Evolutionary conservation across 37 sponge, comb jelly and placozoan genomes (phyloP).

Genomic region (Cladorhizidae sp.): DNA sequence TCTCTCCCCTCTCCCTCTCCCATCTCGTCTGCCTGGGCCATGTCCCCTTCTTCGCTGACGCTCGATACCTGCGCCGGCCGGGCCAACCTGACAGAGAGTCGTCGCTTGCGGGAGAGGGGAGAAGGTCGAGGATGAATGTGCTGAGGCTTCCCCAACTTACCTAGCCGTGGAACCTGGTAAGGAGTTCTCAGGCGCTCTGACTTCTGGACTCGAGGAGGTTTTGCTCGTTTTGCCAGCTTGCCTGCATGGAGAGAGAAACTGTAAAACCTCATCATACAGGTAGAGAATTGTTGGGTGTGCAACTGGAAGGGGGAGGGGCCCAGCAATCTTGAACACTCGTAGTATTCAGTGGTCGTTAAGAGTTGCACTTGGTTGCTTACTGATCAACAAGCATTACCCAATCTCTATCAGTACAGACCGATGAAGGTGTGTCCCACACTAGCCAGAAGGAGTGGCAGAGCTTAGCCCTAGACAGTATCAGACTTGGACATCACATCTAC

Average conservation of each 20-base stretch:
- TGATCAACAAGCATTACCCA: too few species aligned
- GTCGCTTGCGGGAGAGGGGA: conserved; percentile 49
- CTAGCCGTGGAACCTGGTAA: conserved; percentile 15
- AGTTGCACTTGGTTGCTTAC: too few species aligned
- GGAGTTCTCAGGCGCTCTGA: conserved; percentile 25
- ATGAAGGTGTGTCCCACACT: too few species aligned
- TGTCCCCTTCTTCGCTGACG: conserved; percentile 71
- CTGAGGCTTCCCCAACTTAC: conserved; percentile 7
- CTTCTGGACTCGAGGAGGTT: conserved; percentile 4
- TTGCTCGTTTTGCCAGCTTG: conserved; percentile 10
- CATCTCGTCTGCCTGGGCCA: conserved; percentile 83
- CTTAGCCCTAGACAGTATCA: too few species aligned
- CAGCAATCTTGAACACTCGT: too few species aligned
- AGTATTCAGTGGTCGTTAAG: too few species aligned
- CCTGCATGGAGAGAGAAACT: conserved; percentile 1
- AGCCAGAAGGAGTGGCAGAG: too few species aligned
- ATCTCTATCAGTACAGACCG: too few species aligned
- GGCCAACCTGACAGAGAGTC: conserved; percentile 29
- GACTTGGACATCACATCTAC: too few species aligned
- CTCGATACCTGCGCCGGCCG: conserved; percentile 38
- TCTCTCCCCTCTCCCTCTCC: conserved; percentile 74
- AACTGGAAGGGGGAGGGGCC: too few species aligned
- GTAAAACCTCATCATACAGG: too few species aligned
- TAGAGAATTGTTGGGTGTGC: too few species aligned
- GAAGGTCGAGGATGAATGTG: neutral